Evolutionary conservation across 2,888 invertebrate genomes (phyloP).

Genomic region (Dexiosoma caninum): DNA sequence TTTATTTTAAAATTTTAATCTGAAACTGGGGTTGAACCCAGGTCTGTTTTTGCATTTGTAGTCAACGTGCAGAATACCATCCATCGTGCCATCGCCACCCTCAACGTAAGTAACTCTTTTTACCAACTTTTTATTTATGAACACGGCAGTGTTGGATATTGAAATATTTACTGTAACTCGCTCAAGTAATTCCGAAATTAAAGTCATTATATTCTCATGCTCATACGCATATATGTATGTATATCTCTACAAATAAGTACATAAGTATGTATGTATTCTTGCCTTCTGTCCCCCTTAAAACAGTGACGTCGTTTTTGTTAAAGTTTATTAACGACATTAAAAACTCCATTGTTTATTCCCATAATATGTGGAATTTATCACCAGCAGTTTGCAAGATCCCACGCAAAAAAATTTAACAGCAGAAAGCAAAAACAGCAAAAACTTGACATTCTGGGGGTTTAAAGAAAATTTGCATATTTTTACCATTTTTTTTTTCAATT

Average conservation of each 20-base stretch:
- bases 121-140: no score
- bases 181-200: background rate
- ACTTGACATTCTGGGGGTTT: slow-evolving; percentile 52
- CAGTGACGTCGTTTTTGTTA: slow-evolving; percentile 23
- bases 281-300: slow-evolving; percentile 20
- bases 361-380: slow-evolving; percentile 61
- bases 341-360: slow-evolving; percentile 48
- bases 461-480: slow-evolving; percentile 48
- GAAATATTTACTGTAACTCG: no score
- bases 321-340: slow-evolving; percentile 51
- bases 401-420: slow-evolving; percentile 40
- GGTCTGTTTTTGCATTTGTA: no score
- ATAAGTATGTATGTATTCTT: no score
- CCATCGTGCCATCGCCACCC: no score
- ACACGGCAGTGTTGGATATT: no score
- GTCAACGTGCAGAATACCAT: no score
- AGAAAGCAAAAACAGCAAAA: background rate
- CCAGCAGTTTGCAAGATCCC: slow-evolving; percentile 38
- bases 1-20: no score
- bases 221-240: no score
- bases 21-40: no score
- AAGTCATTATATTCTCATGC: background rate
- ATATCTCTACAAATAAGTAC: background rate
- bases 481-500: slow-evolving; percentile 19
- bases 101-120: no score